Evolutionary conservation across 2,113 vertebrate species (phyloP), one percentile per base, ranked within the genome.

Genomic region (Centropus unirufus): DNA sequence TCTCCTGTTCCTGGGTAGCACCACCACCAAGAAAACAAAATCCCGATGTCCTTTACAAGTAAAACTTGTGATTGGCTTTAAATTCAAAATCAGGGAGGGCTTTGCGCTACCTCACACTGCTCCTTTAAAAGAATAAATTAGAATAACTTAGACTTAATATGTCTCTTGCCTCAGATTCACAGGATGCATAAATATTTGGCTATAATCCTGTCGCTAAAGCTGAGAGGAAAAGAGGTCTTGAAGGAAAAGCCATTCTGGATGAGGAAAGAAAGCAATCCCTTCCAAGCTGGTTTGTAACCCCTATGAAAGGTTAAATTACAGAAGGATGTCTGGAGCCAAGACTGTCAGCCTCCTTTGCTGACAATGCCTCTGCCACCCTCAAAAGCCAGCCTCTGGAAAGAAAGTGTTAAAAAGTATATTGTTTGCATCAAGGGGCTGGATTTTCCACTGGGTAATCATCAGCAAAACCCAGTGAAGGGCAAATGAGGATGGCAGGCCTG

Each of bases 381-480:
- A 83, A 86, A 95, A 95, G 55, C 75, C 67, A 89, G 87, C 12
- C 6, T 3, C 46, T 11, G 39, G 79, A 95, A 95, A 94, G 66
- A 90, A 95, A 97, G 91, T 94, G 90, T 96, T 97, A 94, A 97
- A 96, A 96, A 97, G 67, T 72, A 88, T 94, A 96, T 95, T 95
- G 97, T 97, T 98, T 97, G 92, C 88, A 95, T 96, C 93, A 95
- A 97, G 94, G 90, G 92, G 83, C 58, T 42, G 94, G 93, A 89
- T 97, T 98, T 97, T 97, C 97, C 95, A 67, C 94, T 96, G 96
- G 96, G 94, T 97, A 97, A 97, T 98, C 96, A 97, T 94, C 93
- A 96, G 90, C 94, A 96, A 97, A 97, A 96, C 69, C 87, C 85
- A 97, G 95, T 91, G 96, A 97, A 97, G 97, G 96, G 92, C 97